Base-by-base conservation (phyloP, 2,113 vertebrate genomes). In the Dasyornis broadbenti region DNA sequence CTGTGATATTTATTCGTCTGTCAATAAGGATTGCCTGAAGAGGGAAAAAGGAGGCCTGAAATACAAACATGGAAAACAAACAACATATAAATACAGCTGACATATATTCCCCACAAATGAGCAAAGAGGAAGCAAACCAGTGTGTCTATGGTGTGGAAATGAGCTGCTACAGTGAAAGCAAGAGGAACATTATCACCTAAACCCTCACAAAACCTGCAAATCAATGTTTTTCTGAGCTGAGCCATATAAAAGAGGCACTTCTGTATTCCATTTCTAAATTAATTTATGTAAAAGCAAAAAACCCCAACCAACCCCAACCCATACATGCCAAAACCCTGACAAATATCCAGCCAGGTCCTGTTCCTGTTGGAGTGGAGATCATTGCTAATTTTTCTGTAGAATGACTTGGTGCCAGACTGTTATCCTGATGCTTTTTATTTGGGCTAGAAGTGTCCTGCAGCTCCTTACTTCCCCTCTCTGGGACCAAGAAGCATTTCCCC, bases 191-290 rank as follows among this genome's bases (percentile, higher is more conserved):
- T 76, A 31, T 49, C 52, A 50, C 65, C 35, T 78, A 77, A 92
- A 65, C 17, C 30, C 30, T 69, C 71, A 64, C 63, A 66, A 90
- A 90, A 90, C 14, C 47, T 71, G 76, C 86, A 94, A 73, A 95
- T 66, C 72, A 37, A 92, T 23, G 3, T 81, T 93, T 92, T 80
- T 57, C 75, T 80, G 50, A 56, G 80, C 80, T 86, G 15, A 92
- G 47, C 66, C n/a, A 21, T 47, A 40, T 47, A 81, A 66, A 80
- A 77, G 45, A 60, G 72, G 76, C 68, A 83, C 47, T 86, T 92
- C 91, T 95, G 83, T 80, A 78, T 86, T 93, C 89, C 52, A 92
- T 91, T 93, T 90, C 82, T 89, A 86, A 93, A 95, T 95, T 96
- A 95, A 94, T 96, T 84, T 83, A 26, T 91, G 47, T 84, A 92